A percentile compares a stretch with the other conserved stretches of the same genome.
Conservation (phyloP, 2,113 vertebrate genomes). For the Scatophagus argus region DNA sequence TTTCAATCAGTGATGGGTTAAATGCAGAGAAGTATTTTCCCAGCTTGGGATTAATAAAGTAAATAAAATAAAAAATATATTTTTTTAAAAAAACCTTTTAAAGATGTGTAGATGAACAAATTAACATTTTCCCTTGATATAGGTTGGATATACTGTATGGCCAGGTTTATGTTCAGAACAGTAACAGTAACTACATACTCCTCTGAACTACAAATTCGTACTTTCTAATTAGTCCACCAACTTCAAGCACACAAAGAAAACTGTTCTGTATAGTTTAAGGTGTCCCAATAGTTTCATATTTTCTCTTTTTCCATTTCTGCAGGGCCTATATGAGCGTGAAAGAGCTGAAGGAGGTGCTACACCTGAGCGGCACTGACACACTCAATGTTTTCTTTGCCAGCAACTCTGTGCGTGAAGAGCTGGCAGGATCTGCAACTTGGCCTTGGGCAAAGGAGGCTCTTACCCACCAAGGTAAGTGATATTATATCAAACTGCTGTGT, state of each 20-base stretch:
- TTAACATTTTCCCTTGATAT: neutral
- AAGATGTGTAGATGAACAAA: neutral
- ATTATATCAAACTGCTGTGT: neutral
- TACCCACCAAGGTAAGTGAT: slow-evolving; percentile 83
- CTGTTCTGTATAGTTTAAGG: neutral
- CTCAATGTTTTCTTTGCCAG: slow-evolving; percentile 97
- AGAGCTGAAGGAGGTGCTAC: slow-evolving; percentile 93
- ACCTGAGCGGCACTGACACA: slow-evolving; percentile 90
- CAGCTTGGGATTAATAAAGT: no score
- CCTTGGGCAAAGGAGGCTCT: slow-evolving; percentile 98
- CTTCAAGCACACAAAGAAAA: neutral
- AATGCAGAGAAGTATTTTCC: no score
- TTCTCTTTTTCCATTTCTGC: slow-evolving; percentile 38
- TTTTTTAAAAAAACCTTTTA: neutral
- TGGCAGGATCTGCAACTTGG: slow-evolving; percentile 97
- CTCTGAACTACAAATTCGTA: neutral
- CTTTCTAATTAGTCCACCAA: neutral
- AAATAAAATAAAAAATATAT: no score
- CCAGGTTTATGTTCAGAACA: neutral
- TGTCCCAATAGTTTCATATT: neutral
- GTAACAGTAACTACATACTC: neutral
- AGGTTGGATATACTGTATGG: neutral
- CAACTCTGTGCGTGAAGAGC: slow-evolving; percentile 91
- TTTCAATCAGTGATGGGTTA: no score
- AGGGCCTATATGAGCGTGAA: slow-evolving; percentile 97